Base-by-base conservation (phyloP, 2,888 invertebrate species). In the Hirudinaria manillensis region DNA sequence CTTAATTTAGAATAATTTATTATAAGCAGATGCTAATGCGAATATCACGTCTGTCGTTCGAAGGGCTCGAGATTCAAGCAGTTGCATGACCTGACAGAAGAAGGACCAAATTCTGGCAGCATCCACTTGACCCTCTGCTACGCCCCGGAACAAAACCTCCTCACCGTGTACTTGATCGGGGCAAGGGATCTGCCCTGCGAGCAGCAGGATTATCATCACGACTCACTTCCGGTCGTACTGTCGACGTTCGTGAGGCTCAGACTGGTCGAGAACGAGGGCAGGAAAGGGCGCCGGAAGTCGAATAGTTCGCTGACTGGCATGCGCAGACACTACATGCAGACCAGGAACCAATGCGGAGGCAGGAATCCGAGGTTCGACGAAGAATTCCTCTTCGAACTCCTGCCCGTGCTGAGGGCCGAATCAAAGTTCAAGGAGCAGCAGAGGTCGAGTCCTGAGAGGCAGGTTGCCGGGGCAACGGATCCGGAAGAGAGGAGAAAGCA, bases 111-210 rank as follows among this genome's bases (percentile, higher is more conserved):
- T 10, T 29, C 24, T n/a, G 61, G 68, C 32, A 68, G 68, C 13
- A 68, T 68, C 36, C 32, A 68, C 7, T 21, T 68, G 3, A 68
- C 68, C 68, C n/a, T 36, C n/a, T 34, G 32, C 32, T 68, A 68
- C 68, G 32, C 68, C 7, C 36, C 32, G 32, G 68, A 68, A 68
- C 68, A 68, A 24, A 68, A 68, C 36, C 36, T 68, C n/a, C 36
- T 68, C 3, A 68, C 68, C 68, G 68, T 68, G n/a, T 36, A 68
- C n/a, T 32, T 68, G 29, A 68, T 68, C 36, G 32, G 34, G 29
- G 68, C 68, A 68, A 24, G 68, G n/a, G 68, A 68, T 68, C n/a
- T 68, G 32, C 68, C 68, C 36, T 61, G 29, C 29, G 61, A 61
- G 6, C 45, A 45, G 16, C 45, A 4, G 6, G 45, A 45, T 45